A percentile compares a stretch with the other conserved stretches of the same genome.
Conservation (phyloP, 2,113 vertebrate genomes). For the Campylomormyrus numenius region DNA sequence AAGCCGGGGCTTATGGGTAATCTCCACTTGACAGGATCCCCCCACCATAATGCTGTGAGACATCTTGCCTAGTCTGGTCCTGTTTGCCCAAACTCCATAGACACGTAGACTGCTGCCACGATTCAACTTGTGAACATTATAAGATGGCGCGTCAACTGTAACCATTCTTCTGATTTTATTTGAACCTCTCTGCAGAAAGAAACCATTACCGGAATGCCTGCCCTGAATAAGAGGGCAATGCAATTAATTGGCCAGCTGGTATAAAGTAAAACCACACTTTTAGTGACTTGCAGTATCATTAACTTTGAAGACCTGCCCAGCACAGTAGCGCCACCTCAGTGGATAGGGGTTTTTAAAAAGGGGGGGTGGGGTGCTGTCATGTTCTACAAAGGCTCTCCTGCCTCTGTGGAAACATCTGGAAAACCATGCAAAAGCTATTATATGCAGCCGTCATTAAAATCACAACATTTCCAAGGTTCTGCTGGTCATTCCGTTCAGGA, state of each 20-base stretch:
- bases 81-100: neutral
- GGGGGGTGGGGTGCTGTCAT: neutral
- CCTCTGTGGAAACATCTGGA: neutral
- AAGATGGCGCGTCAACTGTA: neutral
- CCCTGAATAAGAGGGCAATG: neutral
- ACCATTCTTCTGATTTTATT: neutral
- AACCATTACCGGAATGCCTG: neutral
- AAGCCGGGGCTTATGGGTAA: conserved; percentile 6
- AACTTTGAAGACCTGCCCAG: neutral
- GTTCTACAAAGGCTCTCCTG: neutral
- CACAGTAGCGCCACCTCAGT: neutral
- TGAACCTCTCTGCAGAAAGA: neutral
- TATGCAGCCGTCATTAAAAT: conserved; percentile 1
- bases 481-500: neutral
- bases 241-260: neutral
- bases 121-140: neutral
- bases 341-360: neutral
- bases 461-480: neutral
- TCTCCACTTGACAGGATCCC: neutral
- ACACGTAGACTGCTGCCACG: neutral
- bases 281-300: neutral
- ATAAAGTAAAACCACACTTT: neutral
- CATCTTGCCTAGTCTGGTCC: neutral
- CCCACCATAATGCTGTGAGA: neutral
- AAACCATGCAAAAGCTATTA: neutral